Base-by-base conservation (phyloP, 2,888 invertebrate genomes). In the Melinopterus prodromus region DNA sequence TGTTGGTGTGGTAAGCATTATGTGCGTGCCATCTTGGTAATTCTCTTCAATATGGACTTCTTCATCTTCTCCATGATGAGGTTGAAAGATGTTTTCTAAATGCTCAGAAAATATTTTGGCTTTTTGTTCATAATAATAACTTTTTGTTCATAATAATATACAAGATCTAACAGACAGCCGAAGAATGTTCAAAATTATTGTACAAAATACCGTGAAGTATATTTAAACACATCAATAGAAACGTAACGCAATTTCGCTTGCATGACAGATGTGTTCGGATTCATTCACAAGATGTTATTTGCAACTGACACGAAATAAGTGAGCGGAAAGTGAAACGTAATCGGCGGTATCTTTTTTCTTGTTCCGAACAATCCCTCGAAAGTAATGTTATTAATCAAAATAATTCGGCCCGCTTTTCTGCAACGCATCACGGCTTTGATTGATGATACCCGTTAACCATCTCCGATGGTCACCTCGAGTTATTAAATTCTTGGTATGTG, bases 201-300 rank as follows among this genome's bases (percentile, higher is more conserved):
- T 26, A 26, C 26, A 26, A 1, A 1, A 26, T 26, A 26, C 26
- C 26, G 53, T 53, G 53, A 1, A 53, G 53, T 6, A 7, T 53
- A 9, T 53, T 9, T 12, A 53, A 6, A 53, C 53, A 53, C 12
- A 53, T 53, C 12, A 53, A 53, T 53, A 53, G 12, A 53, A 53
- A 12, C 7, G 53, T 9, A 53, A 53, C 53, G 53, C 53, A 12
- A 53, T 53, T 53, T 12, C 53, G 53, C 12, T 53, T 53, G 53
- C 9, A 53, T 53, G 53, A 53, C 53, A 53, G 53, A 53, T 53
- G 12, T 7, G 53, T 53, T 53, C 12, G 53, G 53, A 53, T 53
- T 53, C 53, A 53, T 53, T 53, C 53, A 53, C 53, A 53, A 53
- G 53, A 53, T 53, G 53, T 53, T 53, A 53, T 53, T 53, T 53